phyloP scores from a whole-genome alignment of 2,888 invertebrate species.

The Drosophila neutralis region DNA sequence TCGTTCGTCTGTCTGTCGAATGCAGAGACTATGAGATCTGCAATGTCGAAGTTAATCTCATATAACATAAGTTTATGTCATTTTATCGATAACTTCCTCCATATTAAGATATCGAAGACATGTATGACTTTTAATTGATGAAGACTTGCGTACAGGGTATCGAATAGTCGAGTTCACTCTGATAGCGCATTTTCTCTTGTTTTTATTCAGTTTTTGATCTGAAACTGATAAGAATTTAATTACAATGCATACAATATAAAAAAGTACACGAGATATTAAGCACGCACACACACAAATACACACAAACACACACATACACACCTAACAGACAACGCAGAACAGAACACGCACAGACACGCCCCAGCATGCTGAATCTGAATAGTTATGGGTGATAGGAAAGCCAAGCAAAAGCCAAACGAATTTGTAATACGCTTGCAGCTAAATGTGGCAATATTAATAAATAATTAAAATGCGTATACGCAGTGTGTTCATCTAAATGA shows the following conservation, averaged over 20 bases:
- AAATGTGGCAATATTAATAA: background rate
- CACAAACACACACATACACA: conserved; percentile 4
- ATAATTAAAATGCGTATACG: background rate
- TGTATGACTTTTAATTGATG: background rate
- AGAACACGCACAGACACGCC: conserved; percentile 35
- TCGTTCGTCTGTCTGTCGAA: background rate
- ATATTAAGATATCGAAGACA: background rate
- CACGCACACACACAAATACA: conserved; percentile 45
- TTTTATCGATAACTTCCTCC: background rate
- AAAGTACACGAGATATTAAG: conserved; percentile 72
- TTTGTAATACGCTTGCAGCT: conserved; percentile 23
- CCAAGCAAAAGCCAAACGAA: conserved; percentile 13
- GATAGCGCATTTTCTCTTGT: background rate
- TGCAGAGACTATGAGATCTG: background rate
- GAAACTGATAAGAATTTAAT: conserved; percentile 78
- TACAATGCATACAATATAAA: conserved; percentile 72
- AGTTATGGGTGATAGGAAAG: background rate
- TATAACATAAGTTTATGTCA: background rate
- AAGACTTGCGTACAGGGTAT: background rate
- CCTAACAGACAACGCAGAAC: conserved; percentile 3
- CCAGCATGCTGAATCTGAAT: conserved; percentile 15
- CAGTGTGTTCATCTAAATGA: background rate
- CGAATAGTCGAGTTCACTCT: background rate
- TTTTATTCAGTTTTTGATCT: conserved; percentile 48
- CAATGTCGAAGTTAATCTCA: background rate